Evolutionary conservation across 2,797 vertebrate species (phyloP).

Genomic region (Florisuga fusca): DNA sequence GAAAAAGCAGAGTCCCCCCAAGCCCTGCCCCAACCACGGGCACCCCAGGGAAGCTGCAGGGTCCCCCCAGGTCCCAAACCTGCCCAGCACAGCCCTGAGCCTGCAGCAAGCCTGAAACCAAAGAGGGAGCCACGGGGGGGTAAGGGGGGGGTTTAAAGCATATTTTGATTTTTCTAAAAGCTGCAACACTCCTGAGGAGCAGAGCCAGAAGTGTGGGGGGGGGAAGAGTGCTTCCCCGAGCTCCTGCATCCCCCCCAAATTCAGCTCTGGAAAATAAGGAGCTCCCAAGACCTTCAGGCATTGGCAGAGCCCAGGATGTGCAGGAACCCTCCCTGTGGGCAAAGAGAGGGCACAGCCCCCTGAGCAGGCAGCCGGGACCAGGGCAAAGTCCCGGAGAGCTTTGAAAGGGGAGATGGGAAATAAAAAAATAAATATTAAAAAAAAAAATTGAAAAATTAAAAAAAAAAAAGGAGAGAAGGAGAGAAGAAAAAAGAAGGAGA

Average conservation of each 20-base stretch:
- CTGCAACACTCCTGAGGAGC: fast-evolving
- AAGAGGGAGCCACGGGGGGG: fast-evolving
- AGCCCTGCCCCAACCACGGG: fast-evolving
- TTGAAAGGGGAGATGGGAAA: background rate
- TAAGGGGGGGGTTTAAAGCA: background rate
- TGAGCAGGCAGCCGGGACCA: background rate
- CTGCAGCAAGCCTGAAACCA: background rate
- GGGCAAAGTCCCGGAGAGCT: background rate
- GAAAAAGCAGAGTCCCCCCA: background rate
- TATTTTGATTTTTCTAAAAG: background rate
- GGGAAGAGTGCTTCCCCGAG: fast-evolving
- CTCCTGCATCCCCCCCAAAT: background rate
- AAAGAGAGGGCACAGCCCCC: background rate
- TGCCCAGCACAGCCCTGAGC: background rate
- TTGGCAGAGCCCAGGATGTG: fast-evolving
- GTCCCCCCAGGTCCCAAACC: too few relatives aligned
- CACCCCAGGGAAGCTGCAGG: background rate
- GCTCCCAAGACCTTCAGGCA: fast-evolving
- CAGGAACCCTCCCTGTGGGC: background rate
- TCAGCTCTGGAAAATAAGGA: background rate
- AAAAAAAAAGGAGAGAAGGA: too few relatives aligned
- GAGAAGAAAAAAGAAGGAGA: background rate
- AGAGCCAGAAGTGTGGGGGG: background rate
- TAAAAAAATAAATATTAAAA: too few relatives aligned
- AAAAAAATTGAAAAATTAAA: too few relatives aligned